Conservation (phyloP, 2,797 vertebrate species). For the Gouania willdenowi region DNA sequence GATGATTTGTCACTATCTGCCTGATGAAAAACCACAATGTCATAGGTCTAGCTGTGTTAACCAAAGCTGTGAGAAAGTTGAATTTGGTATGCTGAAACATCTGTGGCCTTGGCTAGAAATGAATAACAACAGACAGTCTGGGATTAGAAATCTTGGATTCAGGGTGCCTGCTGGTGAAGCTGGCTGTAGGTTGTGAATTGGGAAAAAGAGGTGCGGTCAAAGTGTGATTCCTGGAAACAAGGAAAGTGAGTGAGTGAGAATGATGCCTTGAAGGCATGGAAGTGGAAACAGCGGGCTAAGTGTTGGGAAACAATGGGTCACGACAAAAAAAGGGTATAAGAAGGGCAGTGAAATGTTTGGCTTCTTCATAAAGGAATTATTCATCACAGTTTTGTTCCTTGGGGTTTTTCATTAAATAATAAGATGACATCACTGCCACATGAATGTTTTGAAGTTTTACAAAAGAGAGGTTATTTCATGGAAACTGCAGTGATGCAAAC, state of each 20-base stretch:
- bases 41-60: constrained; percentile 26
- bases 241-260: neutral
- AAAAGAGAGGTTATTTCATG: no score
- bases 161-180: constrained; percentile 23
- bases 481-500: constrained; percentile 25
- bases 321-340: constrained; percentile 4
- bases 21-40: constrained; percentile 33
- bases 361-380: neutral
- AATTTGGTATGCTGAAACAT: constrained; percentile 40
- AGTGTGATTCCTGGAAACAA: constrained; percentile 10
- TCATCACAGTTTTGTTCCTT: no score
- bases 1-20: no score
- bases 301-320: constrained; percentile 8
- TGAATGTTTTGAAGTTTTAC: no score
- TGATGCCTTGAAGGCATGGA: neutral
- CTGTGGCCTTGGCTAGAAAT: constrained; percentile 55
- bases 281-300: neutral
- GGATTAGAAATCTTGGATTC: constrained; percentile 41
- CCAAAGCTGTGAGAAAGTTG: constrained; percentile 42
- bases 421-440: no score
- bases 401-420: constrained; percentile 32
- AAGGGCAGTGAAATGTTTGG: neutral
- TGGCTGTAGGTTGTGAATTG: constrained; percentile 18
- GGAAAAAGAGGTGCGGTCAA: constrained; percentile 24
- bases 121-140: constrained; percentile 40